phyloP scores from a whole-genome alignment of 2,888 invertebrate species.

The Cheilosia pagana region DNA sequence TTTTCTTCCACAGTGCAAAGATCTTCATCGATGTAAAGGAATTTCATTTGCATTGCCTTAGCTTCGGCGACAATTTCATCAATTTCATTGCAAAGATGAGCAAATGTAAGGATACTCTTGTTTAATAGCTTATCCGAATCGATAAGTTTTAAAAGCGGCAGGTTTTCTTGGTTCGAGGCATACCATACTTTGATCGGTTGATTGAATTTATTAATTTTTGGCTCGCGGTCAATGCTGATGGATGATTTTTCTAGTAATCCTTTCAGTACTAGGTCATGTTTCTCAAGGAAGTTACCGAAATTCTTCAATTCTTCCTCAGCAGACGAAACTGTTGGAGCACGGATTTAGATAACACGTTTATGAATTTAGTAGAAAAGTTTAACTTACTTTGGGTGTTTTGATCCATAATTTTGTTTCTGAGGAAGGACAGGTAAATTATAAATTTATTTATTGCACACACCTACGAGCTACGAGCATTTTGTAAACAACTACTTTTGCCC shows the following conservation, averaged over 20 bases:
- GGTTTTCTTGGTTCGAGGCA: slow-evolving; percentile 84
- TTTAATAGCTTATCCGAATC: slow-evolving; percentile 92
- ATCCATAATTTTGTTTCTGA: slow-evolving; percentile 49
- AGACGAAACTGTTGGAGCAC: slow-evolving; percentile 76
- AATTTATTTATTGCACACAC: too few species aligned
- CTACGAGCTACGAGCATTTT: neutral
- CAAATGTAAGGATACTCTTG: slow-evolving; percentile 91
- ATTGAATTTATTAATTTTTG: slow-evolving; percentile 57
- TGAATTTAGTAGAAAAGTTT: neutral
- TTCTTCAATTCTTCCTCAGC: slow-evolving; percentile 81
- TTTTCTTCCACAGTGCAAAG: slow-evolving; percentile 62
- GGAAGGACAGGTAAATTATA: neutral
- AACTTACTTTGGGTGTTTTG: slow-evolving; percentile 61
- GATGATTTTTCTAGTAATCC: slow-evolving; percentile 73
- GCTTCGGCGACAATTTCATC: slow-evolving; percentile 88
- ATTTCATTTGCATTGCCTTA: slow-evolving; percentile 84
- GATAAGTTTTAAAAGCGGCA: slow-evolving; percentile 88
- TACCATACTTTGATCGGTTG: slow-evolving; percentile 77
- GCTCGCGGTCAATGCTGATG: slow-evolving; percentile 3
- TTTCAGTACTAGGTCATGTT: slow-evolving; percentile 78
- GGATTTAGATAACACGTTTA: neutral
- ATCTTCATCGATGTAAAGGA: slow-evolving; percentile 81
- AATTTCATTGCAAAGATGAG: slow-evolving; percentile 91
- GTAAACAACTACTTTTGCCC: slow-evolving; percentile 29
- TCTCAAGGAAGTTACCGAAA: slow-evolving; percentile 80